Conservation (phyloP, 2,113 vertebrate genomes). For the Pomatostomus ruficeps region DNA sequence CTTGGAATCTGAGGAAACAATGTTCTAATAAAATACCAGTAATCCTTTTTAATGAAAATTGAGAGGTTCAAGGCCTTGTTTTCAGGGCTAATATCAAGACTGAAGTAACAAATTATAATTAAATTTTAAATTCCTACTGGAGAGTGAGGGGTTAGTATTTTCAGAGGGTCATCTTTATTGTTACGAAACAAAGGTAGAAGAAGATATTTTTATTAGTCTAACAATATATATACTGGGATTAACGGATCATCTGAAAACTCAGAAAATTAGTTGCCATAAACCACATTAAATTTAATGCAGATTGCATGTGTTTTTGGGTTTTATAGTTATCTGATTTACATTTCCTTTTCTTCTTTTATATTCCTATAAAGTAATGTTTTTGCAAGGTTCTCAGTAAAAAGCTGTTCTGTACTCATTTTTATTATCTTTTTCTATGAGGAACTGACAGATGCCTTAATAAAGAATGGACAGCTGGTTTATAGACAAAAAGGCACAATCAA, state of each 20-base stretch:
- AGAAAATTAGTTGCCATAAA: background rate
- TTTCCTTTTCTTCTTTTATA: background rate
- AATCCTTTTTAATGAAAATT: background rate
- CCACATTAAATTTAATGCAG: background rate
- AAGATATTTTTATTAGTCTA: background rate
- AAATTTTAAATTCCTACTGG: background rate
- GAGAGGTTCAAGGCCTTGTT: background rate
- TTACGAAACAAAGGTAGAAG: background rate
- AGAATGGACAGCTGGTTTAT: slow-evolving; percentile 59
- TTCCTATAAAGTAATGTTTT: background rate
- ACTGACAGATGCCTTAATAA: slow-evolving; percentile 63
- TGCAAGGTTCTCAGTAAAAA: slow-evolving; percentile 1
- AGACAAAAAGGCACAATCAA: slow-evolving; percentile 29
- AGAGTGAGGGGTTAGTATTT: background rate
- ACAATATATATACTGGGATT: background rate
- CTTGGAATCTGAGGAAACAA: background rate
- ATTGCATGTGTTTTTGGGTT: background rate
- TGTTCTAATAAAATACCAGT: background rate
- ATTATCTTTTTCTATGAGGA: background rate
- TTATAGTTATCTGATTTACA: background rate
- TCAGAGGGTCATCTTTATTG: background rate
- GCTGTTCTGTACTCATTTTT: slow-evolving; percentile 6
- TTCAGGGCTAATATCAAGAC: background rate
- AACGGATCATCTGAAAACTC: background rate
- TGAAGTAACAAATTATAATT: background rate